Evolutionary conservation across 35 echinoderm and acorn worm species (phyloP).

Genomic region (Amphiura filiformis): DNA sequence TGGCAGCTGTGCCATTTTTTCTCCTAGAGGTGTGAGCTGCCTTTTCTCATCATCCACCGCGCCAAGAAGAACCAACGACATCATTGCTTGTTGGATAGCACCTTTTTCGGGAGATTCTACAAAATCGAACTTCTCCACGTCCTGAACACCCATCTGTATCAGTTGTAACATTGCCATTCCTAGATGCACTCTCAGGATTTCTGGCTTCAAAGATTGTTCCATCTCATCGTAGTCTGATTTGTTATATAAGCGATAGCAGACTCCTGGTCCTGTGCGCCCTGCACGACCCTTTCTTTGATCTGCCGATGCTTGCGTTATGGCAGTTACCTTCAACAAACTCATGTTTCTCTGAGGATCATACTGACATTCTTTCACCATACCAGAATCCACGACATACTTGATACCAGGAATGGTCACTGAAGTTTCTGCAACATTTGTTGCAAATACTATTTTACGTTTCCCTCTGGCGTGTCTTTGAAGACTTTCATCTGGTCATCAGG

Average conservation of each 20-base stretch:
- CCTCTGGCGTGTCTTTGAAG: conserved; percentile 10
- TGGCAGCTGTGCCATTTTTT: conserved; percentile 24
- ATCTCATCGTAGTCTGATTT: conserved; percentile 29
- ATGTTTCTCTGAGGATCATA: conserved; percentile 48
- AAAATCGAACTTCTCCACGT: conserved; percentile 44
- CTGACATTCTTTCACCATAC: conserved; percentile 45
- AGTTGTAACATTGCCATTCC: conserved; percentile 49
- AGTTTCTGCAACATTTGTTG: conserved; percentile 45
- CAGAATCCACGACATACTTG: conserved; percentile 40
- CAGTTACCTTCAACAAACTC: conserved; percentile 48
- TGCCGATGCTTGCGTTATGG: conserved; percentile 36
- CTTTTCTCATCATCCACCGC: conserved; percentile 12
- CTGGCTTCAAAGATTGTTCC: conserved; percentile 33
- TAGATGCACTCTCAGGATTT: conserved; percentile 41
- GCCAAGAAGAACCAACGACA: conserved; percentile 22
- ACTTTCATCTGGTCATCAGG: conserved; percentile 45
- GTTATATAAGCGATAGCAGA: conserved; percentile 27
- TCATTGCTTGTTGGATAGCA: conserved; percentile 32
- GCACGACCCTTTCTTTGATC: conserved; percentile 38
- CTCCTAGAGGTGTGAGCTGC: conserved; percentile 15
- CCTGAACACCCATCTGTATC: conserved; percentile 38
- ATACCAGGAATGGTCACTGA: conserved; percentile 51
- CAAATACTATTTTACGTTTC: conserved; percentile 38
- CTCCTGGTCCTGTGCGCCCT: conserved; percentile 24
- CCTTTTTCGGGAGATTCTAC: conserved; percentile 26